Evolutionary conservation across 2,888 invertebrate genomes (phyloP), one percentile per base, ranked within the genome.

Genomic region (Lypha dubia): DNA sequence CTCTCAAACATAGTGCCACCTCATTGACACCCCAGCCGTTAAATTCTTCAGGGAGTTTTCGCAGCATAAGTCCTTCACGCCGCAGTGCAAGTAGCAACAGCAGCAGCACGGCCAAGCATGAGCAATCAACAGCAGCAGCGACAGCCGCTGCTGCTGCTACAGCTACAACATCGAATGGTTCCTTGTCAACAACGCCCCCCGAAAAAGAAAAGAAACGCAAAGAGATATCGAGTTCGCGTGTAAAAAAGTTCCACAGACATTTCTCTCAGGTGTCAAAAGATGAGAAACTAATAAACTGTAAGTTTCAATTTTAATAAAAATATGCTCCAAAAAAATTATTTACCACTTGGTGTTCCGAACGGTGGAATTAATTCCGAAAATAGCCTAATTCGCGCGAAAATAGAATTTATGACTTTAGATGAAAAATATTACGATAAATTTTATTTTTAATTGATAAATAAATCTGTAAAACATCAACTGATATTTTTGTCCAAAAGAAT

Each of bases 171-270:
- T 70, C 82, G 28, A 88, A 88, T 51, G 81, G 75, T 49, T 76
- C 71, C 56, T 38, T 56, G 51, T 65, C 77, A 17, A 70, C 83
- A 32, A 83, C 86, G 44, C 85, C 88, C 85, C 87, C 89, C 84
- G 90, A 90, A 79, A 91, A 91, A 84, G 91, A 91, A 79, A 92
- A 92, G 87, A 92, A 92, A 85, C 89, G 91, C 86, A 92, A 92
- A 86, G 91, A 92, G 81, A 89, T 91, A 41, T 92, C 92, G 75
- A 91, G 91, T 82, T 92, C 96, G 63, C 93, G 97, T 56, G 97
- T 97, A 92, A 97, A 97, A 93, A 97, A 97, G 93, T 98, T 98
- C 93, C 96, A 96, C 90, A 94, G 97, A 86, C 96, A 97, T 92
- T 97, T 98, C 93, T 95, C 95, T 87, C 95, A 96, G 91, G 96